A percentile compares a stretch with the other conserved stretches of the same genome.
Conservation (phyloP, 2,113 vertebrate species). For the Chamaea fasciata region DNA sequence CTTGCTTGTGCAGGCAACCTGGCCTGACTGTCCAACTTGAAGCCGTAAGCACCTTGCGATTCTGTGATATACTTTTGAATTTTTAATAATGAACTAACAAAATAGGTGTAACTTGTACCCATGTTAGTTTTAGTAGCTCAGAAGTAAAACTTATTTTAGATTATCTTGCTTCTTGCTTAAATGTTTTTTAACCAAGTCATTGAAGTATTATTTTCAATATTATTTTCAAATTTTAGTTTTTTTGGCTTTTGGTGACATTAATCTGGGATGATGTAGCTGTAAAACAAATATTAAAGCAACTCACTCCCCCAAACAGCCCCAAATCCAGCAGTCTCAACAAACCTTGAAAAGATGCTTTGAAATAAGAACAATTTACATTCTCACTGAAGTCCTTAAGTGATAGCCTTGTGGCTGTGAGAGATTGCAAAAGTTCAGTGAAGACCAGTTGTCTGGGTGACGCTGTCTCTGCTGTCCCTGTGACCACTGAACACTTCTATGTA, state of each 20-base stretch:
- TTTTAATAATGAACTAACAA: background rate
- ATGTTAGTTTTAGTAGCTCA: background rate
- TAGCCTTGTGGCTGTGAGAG: background rate
- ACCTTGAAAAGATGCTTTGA: background rate
- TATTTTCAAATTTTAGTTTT: background rate
- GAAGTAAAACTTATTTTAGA: background rate
- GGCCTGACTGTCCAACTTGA: background rate
- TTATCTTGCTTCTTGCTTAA: background rate
- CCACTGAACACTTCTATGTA: background rate
- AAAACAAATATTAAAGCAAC: background rate
- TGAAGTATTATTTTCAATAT: background rate
- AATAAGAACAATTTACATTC: background rate
- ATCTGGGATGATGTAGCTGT: background rate
- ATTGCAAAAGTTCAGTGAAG: background rate
- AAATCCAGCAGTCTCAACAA: background rate
- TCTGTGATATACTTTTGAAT: background rate
- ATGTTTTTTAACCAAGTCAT: background rate
- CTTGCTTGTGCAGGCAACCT: background rate
- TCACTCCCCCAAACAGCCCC: fast-evolving
- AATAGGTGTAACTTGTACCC: background rate
- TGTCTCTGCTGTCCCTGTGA: background rate
- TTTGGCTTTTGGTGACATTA: background rate
- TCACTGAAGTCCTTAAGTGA: background rate
- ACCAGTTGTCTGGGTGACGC: background rate
- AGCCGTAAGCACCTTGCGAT: background rate